Conservation (phyloP, 2,113 vertebrate genomes). For the Phaethon lepturus region DNA sequence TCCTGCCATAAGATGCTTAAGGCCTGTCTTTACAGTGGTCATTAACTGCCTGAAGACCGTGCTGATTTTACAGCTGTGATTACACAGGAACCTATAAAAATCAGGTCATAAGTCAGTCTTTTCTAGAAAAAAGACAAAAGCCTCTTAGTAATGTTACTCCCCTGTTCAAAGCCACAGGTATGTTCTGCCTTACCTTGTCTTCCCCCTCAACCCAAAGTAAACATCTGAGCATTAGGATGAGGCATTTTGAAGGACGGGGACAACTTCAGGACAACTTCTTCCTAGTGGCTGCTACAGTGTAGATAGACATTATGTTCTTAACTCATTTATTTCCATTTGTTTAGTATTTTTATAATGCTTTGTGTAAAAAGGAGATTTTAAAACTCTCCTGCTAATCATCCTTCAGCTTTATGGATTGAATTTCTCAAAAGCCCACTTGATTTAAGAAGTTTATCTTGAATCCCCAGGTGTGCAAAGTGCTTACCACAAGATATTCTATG, state of each 20-base stretch:
- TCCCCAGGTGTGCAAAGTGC: background rate
- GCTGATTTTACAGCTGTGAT: background rate
- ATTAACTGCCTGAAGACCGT: background rate
- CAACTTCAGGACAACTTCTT: background rate
- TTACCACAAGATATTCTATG: background rate
- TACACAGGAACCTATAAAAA: background rate
- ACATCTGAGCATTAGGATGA: background rate
- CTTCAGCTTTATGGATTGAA: background rate
- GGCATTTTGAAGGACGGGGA: background rate
- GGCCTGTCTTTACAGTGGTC: background rate
- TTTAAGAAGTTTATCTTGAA: background rate
- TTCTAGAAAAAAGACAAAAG: background rate
- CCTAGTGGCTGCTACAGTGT: background rate
- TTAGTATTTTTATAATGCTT: background rate
- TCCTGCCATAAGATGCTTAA: background rate
- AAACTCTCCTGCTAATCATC: background rate
- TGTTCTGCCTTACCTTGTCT: background rate
- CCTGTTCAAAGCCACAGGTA: background rate
- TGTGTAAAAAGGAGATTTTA: background rate
- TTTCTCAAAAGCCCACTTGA: background rate
- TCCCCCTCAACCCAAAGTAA: background rate
- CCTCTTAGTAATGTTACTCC: background rate
- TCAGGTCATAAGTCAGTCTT: background rate
- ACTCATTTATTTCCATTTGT: background rate
- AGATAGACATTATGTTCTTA: background rate